phyloP scores from a whole-genome alignment of 2,888 invertebrate genomes.

The Lucinisca nassula region DNA sequence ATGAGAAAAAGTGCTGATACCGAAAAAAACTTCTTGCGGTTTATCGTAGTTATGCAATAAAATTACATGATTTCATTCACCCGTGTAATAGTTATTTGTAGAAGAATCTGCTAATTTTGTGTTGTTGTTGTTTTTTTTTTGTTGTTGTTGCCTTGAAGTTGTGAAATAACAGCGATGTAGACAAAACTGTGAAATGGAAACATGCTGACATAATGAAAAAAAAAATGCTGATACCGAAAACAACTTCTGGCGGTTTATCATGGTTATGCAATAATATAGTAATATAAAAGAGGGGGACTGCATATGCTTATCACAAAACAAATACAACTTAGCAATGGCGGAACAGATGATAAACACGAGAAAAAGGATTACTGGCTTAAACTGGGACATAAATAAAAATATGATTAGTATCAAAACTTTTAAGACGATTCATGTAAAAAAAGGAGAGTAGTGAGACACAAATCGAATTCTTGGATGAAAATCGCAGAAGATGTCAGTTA shows the following conservation, averaged over 20 bases:
- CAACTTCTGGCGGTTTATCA: background rate
- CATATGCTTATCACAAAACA: background rate
- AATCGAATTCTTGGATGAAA: background rate
- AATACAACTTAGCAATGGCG: background rate
- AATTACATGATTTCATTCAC: no score
- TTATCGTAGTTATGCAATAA: no score
- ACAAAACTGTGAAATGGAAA: background rate
- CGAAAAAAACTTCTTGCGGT: no score
- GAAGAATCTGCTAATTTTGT: background rate
- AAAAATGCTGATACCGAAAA: background rate
- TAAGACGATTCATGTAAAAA: background rate
- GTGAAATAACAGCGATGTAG: background rate
- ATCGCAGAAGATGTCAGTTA: background rate
- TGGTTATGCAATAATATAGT: background rate
- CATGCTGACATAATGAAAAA: no score
- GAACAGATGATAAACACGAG: background rate
- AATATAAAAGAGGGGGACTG: background rate
- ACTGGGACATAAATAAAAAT: background rate
- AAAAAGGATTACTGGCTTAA: background rate
- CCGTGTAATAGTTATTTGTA: background rate
- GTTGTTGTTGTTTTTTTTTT: no score
- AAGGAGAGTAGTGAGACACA: background rate
- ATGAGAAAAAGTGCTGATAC: background rate
- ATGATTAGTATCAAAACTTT: background rate
- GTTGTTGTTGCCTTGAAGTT: background rate